Evolutionary conservation across 2,113 vertebrate species (phyloP).

Genomic region (Gracilinanus agilis): DNA sequence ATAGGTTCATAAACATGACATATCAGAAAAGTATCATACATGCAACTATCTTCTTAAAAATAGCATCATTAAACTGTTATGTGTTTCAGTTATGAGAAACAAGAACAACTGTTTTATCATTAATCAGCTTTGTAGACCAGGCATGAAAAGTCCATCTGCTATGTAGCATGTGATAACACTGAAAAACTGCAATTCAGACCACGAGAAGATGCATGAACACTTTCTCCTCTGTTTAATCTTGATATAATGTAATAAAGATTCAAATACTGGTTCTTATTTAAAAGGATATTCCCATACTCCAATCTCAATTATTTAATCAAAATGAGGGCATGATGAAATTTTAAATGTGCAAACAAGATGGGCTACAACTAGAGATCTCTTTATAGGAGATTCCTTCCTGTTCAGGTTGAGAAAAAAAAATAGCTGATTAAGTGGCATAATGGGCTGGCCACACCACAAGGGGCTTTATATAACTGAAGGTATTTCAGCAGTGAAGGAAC

Average conservation of each 20-base stretch:
- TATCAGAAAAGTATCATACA: background rate
- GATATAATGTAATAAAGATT: background rate
- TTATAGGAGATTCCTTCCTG: background rate
- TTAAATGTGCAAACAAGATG: background rate
- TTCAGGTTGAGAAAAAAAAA: background rate
- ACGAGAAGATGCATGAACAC: background rate
- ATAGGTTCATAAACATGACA: conserved; percentile 8
- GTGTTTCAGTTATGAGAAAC: background rate
- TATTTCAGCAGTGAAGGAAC: background rate
- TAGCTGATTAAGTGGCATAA: background rate
- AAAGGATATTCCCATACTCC: background rate
- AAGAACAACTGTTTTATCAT: conserved; percentile 13
- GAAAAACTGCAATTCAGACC: background rate
- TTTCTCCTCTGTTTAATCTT: background rate
- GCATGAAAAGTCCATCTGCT: background rate
- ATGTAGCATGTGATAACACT: background rate
- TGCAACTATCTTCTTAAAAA: conserved; percentile 50
- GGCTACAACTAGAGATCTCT: background rate
- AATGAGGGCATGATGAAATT: background rate
- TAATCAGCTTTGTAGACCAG: background rate
- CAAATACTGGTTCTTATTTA: background rate
- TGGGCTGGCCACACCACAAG: background rate
- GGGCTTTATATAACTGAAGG: background rate
- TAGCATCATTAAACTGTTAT: conserved; percentile 36
- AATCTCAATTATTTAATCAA: background rate